Evolutionary conservation across 2,888 invertebrate genomes (phyloP), one percentile per base, ranked within the genome.

Genomic region (Agrenia bidenticulata): DNA sequence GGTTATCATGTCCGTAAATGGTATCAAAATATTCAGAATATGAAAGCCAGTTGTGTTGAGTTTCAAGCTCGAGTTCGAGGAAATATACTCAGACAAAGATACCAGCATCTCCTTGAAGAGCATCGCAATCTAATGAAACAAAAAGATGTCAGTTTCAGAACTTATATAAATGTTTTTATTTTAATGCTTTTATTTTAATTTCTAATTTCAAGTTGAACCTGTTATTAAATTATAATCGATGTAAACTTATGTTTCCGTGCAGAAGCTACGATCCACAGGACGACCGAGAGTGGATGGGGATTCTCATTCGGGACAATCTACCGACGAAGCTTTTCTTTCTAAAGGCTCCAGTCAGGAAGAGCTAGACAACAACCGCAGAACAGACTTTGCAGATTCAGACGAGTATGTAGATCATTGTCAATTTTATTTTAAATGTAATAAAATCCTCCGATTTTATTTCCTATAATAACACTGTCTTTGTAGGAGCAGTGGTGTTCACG

Each of bases 41-140:
- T 92, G 9, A 84, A 84, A 53, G 78, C 79, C 9, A 85, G 85
- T 5, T 79, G 87, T 17, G 78, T 88, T 2, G 78, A 81, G 19
- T 85, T 94, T 78, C 92, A 94, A 79, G 88, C 91, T 1, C 84
- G 84, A 73, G 86, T 87, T 9, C 81, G 89, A 24, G 92, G 92
- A 0, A 85, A 83, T 75, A 79, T 86, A 42, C 82, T 88, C 1
- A 81, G 90, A 69, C 82, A 83, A 77, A 80, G 81, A 67, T 82
- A 85, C 66, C 83, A 82, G 0, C 83, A 82, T 19, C 76, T 84
- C 71, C 27, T 74, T 32, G 73, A 76, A 42, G 69, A 75, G 54
- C 72, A 73, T 54, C 59, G 73, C n/a, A 67, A 66, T 11, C 61
- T 72, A 37, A 66, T 69, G 23, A 70, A 70, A 41, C 72, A 72